phyloP scores from a whole-genome alignment of 2,888 invertebrate species.

The Napeogenes sylphis region DNA sequence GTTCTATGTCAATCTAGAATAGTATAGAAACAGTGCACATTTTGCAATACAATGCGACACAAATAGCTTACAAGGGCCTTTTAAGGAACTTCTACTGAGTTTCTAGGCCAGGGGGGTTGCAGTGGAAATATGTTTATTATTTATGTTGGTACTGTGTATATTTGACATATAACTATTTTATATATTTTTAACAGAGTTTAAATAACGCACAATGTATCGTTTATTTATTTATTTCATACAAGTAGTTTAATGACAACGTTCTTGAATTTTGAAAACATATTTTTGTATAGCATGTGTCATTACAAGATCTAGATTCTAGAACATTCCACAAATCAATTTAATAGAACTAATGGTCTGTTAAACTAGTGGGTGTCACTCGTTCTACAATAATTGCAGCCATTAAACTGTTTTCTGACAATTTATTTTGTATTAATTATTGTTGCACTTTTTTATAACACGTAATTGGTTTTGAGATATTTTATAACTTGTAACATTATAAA shows the following conservation, averaged over 20 bases:
- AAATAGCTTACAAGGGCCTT: slow-evolving; percentile 15
- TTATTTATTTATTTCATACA: too few relatives aligned
- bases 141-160: too few relatives aligned
- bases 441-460: not conserved
- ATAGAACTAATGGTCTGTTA: not conserved
- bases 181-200: too few relatives aligned
- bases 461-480: too few relatives aligned
- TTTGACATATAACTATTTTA: too few relatives aligned
- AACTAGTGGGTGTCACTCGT: not conserved
- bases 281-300: not conserved
- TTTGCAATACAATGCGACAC: slow-evolving; percentile 14
- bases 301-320: not conserved
- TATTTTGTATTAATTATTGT: not conserved
- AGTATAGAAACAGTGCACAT: too few relatives aligned
- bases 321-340: not conserved
- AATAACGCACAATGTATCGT: too few relatives aligned
- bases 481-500: too few relatives aligned
- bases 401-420: slow-evolving; percentile 1
- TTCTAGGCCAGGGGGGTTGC: slow-evolving; percentile 19
- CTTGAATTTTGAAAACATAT: too few relatives aligned
- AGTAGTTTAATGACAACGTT: too few relatives aligned
- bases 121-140: not conserved
- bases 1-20: not conserved
- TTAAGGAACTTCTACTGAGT: slow-evolving; percentile 6
- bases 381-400: not conserved